Base-by-base conservation (phyloP, 1,140 invertebrate genomes). In the Monochamus saltuarius region DNA sequence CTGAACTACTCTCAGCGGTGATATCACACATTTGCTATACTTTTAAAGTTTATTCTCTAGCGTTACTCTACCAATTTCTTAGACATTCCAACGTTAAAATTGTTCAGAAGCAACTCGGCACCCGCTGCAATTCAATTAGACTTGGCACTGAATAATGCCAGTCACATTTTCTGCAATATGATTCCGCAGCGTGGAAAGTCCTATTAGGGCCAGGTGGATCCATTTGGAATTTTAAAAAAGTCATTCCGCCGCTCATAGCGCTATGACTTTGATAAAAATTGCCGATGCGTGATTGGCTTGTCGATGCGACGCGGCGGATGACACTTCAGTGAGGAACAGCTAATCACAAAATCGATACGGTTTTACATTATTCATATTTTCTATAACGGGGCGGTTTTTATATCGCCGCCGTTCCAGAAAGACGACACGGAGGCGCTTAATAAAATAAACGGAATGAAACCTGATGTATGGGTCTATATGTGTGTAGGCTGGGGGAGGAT, bases 171-270 rank as follows among this genome's bases (percentile, higher is more conserved):
- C 46, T 35, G 16, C 19, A 35, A 43, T 43, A 55, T 34, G 13
- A 43, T 35, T 29, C 40, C 40, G 39, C 10, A 35, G 53, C 46
- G 40, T 45, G 37, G 53, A 43, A 42, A 22, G 53, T 22, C 53
- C 53, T 55, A 55, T 55, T 55, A 55, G 46, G 16, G 43, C 37
- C 39, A 55, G 53, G 53, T 55, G 53, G 39, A 55, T 43, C 46
- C 53, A 55, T 55, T 45, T 55, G n/a, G 53, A 55, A 55, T 55
- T 55, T 55, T 55, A 45, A 55, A 55, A 55, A 55, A 45, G 53
- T 43, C 43, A 40, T 40, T 55, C 46, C 53, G 39, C 39, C 50
- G 46, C 53, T 55, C 53, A 55, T 55, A 43, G 43, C 39, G 38
- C 22, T 6, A 29, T 29, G 7, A 29, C 39, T 19, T 43, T 43